Base-by-base conservation (phyloP, 2,888 invertebrate genomes). In the Holacanthella duospinosa region DNA sequence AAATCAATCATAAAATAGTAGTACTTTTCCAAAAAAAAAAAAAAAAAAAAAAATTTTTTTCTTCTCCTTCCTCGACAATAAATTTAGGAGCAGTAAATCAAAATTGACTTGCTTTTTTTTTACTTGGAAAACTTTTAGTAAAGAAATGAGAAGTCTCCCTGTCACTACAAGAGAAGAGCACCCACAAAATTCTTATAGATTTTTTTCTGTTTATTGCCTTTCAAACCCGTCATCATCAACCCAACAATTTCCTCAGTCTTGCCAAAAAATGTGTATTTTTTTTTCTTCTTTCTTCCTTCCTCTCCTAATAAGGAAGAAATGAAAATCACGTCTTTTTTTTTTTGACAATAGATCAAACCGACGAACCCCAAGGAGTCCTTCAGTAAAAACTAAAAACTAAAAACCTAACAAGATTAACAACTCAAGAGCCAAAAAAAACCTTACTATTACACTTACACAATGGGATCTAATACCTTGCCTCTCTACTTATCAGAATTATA, bases 311-410 rank as follows among this genome's bases (percentile, higher is more conserved):
- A 48, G 48, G 48, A 9, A 48, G 21, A 48, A 48, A 9, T 48
- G 12, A 21, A 48, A 48, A 48, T 48, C 48, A 48, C 48, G 48
- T 48, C 48, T 48, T n/a, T n/a, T n/a, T n/a, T n/a, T n/a, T n/a
- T n/a, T 21, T 48, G 48, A 48, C 19, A 21, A 48, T 9, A 48
- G 12, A 48, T 48, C 21, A 48, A 21, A 48, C 6, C 48, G 21
- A 48, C 4, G 48, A 21, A 48, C 6, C 36, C 48, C 4, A 48
- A 48, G 48, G 48, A 48, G 48, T 21, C 21, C 48, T 48, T 48
- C 48, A 48, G 21, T 16, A 36, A 36, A 6, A 36, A 6, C 6
- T 12, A 36, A 36, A 12, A 36, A 16, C 9, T 16, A 36, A 12
- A 36, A 36, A 12, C 6, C 4, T 48, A 48, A 48, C n/a, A 48